Evolutionary conservation across 2,113 vertebrate genomes (phyloP), one percentile per base, ranked within the genome.

Genomic region (Danionella cerebrum): DNA sequence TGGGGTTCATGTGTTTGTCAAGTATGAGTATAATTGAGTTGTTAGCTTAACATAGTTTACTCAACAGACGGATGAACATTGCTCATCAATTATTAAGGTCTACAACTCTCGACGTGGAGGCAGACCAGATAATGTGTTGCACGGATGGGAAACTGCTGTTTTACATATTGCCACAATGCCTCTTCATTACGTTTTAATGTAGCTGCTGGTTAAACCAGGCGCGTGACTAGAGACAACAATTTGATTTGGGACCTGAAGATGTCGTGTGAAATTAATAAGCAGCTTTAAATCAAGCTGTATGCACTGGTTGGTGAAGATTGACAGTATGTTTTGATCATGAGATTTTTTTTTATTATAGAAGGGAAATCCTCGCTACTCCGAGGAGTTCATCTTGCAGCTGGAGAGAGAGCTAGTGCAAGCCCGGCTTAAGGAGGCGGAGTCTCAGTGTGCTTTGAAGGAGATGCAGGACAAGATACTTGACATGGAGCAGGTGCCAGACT

Each of bases 401-500:
- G 96, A 99, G 82, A 91, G 87, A 67, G 96, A 98, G 78, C 83
- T 99, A 41, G 94, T 99, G 3, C 93, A 98, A 81, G 94, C 95
- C 65, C 86, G 95, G 39, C 87, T 99, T 74, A 93, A 91, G 77
- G 95, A 99, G 85, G 96, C 96, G 0, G 96, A 99, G 78, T 95
- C 95, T 64, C 94, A 94, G 69, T 98, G 94, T 78, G 96, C 96
- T 0, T 85, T 99, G 65, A 97, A 94, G 79, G 96, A 99, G 79
- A 98, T 99, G 96, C 96, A 98, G 75, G 95, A 99, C 87, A 99
- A 98, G 84, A 86, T 99, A 78, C 85, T 99, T 64, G 93, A 97
- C 29, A 94, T 99, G 62, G 95, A 98, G 81, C 93, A 95, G 92
- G 96, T 96, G 76, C 3, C 24, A 1, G n/a, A 45, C 41, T 22